Evolutionary conservation across 2,888 invertebrate genomes (phyloP), one percentile per base, ranked within the genome.

Genomic region (Drosophila ezoana): DNA sequence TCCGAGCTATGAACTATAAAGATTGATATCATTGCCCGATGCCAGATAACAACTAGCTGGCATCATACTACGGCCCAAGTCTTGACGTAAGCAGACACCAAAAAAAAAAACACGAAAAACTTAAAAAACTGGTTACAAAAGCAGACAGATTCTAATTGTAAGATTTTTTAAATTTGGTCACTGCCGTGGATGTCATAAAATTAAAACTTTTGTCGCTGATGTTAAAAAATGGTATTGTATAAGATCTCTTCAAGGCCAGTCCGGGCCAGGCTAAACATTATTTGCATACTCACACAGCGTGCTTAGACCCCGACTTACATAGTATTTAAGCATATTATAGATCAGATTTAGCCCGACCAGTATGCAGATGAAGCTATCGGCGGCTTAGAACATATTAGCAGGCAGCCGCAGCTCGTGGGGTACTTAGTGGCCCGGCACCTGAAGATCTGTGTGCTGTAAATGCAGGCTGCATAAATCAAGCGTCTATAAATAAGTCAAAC

Each of bases 401-500:
- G 35, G 28, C 28, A 52, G 52, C 37, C 43, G 1, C 23, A 33
- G n/a, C 61, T 83, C 69, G 60, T 75, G 72, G 77, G 77, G 28
- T 33, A 49, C 23, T 56, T 10, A n/a, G 35, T 13, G 14, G 5
- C 3, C 13, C 3, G 13, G 11, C n/a, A 48, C 4, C n/a, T 47
- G 38, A 33, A 51, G 11, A 1, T 10, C 5, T 14, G 43, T 23
- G 40, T 23, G 40, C 23, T 52, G 40, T n/a, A 45, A n/a, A 18
- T 43, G 41, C 41, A 53, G 1, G 37, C 41, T 43, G 48, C 80
- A 87, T 89, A 89, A 84, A 89, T 89, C 87, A 85, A 65, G 37
- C 59, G 49, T 56, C 84, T 81, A 85, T 89, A 85, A 85, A 85
- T 89, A 85, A 85, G 84, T 57, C 84, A 65, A 72, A 72, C 56